phyloP scores from a whole-genome alignment of 2,888 invertebrate species.

The Apocheima hispidaria region DNA sequence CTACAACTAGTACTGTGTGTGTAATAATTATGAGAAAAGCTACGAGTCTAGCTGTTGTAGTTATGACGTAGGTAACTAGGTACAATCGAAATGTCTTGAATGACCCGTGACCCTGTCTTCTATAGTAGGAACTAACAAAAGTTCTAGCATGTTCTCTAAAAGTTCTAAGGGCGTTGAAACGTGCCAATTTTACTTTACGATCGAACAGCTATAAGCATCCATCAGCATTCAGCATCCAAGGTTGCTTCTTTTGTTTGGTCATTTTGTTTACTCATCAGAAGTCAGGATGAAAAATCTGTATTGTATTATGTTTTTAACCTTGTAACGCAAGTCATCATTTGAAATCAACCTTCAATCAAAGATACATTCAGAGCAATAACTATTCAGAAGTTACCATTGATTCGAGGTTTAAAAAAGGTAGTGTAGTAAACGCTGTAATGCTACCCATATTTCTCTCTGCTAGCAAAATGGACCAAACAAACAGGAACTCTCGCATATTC shows the following conservation, averaged over 20 bases:
- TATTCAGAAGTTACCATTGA: background rate
- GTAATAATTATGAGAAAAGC: too few species aligned
- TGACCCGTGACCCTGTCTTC: too few species aligned
- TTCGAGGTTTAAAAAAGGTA: too few species aligned
- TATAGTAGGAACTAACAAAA: background rate
- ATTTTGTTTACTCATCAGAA: slow-evolving; percentile 5
- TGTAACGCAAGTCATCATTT: background rate
- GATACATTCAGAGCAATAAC: background rate
- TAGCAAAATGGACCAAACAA: too few species aligned
- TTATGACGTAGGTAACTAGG: too few species aligned
- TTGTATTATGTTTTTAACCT: background rate
- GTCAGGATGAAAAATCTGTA: background rate
- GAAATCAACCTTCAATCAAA: background rate
- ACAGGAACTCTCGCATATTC: slow-evolving; percentile 1
- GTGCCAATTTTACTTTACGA: slow-evolving; percentile 3
- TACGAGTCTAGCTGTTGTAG: too few species aligned
- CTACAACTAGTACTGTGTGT: too few species aligned
- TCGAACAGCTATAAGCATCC: background rate
- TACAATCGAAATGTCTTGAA: too few species aligned
- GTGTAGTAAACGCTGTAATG: too few species aligned
- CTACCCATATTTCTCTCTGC: too few species aligned
- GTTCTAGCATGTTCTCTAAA: background rate
- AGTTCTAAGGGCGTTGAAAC: background rate
- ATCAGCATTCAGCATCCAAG: background rate
- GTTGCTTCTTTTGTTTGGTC: background rate